These are phyloP conservation scores for Heliconius hortense DNA, from an alignment of 2,888 invertebrate genomes.

Conservation along the genomic window DNA sequence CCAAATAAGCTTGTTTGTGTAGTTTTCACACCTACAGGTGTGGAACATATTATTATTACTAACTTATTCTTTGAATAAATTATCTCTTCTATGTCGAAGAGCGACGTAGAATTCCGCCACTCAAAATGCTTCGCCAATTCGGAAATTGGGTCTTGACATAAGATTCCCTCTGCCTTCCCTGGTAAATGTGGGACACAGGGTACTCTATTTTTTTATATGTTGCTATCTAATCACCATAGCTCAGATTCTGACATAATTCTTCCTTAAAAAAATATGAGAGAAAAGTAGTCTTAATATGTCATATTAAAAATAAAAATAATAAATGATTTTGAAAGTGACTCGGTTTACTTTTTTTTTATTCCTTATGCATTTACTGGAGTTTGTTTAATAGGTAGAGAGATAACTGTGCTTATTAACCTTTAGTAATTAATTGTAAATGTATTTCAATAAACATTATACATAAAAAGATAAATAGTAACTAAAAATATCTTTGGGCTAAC, in stretches of 20 bases:
- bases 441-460: too few relatives aligned
- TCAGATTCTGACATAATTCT: too few relatives aligned
- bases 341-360: background rate
- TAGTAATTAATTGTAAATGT: background rate
- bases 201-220: too few relatives aligned
- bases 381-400: background rate
- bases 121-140: background rate
- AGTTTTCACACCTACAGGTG: conserved; percentile 17
- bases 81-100: background rate
- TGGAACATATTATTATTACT: background rate
- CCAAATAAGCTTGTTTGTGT: conserved; percentile 5
- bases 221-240: too few relatives aligned
- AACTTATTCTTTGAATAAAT: background rate
- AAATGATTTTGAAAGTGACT: background rate
- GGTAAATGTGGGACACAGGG: too few relatives aligned
- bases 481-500: too few relatives aligned
- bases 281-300: background rate
- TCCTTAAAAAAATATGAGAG: too few relatives aligned
- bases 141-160: background rate
- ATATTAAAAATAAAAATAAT: background rate
- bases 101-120: too few relatives aligned
- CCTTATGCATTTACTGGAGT: background rate
- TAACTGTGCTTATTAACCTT: background rate
- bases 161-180: background rate
- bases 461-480: too few relatives aligned